A percentile compares a stretch with the other conserved stretches of the same genome.
Conservation (phyloP, 2,888 invertebrate genomes). For the Matsumyia berberina region DNA sequence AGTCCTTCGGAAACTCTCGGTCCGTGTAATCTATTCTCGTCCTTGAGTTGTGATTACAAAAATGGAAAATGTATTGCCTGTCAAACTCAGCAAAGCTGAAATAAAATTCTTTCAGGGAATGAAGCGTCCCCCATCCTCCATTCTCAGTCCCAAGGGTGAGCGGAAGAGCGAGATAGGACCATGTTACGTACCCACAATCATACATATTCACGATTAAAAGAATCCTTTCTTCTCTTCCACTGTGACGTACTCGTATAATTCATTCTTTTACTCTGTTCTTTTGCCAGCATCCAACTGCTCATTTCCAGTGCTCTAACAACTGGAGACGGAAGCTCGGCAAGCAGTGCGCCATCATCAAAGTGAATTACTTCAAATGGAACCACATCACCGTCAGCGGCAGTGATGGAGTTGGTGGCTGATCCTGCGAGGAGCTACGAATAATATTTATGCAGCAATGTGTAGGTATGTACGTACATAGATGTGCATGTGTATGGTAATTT, state of each 20-base stretch:
- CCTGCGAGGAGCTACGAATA: slow-evolving; percentile 46
- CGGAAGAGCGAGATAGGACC: slow-evolving; percentile 23
- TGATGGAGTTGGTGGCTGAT: slow-evolving; percentile 36
- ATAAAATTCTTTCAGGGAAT: slow-evolving; percentile 11
- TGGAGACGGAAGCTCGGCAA: slow-evolving; percentile 60
- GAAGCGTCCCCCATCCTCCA: not conserved
- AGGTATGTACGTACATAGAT: not conserved
- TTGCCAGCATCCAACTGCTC: slow-evolving; percentile 53
- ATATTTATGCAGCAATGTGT: slow-evolving; percentile 55
- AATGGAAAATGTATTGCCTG: slow-evolving; percentile 33
- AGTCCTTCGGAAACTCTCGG: not conserved
- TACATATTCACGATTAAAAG: slow-evolving; percentile 63
- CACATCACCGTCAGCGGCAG: slow-evolving; percentile 34
- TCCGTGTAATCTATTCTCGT: slow-evolving; percentile 11
- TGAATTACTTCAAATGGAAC: slow-evolving; percentile 74
- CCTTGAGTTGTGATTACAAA: slow-evolving; percentile 31
- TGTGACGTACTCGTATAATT: slow-evolving; percentile 11
- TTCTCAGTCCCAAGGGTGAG: too few species aligned
- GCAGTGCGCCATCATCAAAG: slow-evolving; percentile 69
- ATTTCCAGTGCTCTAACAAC: slow-evolving; percentile 58
- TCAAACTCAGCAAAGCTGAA: slow-evolving; percentile 37
- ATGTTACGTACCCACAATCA: slow-evolving; percentile 24
- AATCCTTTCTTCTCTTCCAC: slow-evolving; percentile 49
- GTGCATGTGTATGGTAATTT: slow-evolving; percentile 37
- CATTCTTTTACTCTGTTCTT: slow-evolving; percentile 7